Evolutionary conservation across 2,888 invertebrate genomes (phyloP).

Genomic region (Meta bourneti): DNA sequence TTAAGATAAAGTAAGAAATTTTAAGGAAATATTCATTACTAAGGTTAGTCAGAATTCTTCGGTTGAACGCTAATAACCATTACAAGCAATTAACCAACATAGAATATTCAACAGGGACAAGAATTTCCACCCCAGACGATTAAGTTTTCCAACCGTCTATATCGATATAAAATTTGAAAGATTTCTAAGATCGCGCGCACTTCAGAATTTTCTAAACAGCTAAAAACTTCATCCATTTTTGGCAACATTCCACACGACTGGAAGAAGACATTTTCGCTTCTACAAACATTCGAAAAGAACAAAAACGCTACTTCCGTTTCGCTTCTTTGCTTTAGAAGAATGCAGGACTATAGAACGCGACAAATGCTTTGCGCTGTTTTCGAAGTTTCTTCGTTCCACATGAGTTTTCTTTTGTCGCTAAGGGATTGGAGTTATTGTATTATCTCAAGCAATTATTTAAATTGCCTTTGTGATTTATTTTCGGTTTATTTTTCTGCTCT

Average conservation of each 20-base stretch:
- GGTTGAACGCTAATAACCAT: conserved; percentile 3
- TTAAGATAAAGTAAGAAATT: too few species aligned
- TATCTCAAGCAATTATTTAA: conserved; percentile 8
- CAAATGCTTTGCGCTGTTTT: neutral
- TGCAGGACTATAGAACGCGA: neutral
- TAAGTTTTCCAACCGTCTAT: neutral
- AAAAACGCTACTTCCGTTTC: conserved; percentile 39
- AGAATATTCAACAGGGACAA: conserved; percentile 58
- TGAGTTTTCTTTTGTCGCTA: neutral
- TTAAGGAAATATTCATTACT: too few species aligned
- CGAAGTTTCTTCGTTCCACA: conserved; percentile 9
- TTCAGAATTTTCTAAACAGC: conserved; percentile 26
- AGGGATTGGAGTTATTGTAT: neutral
- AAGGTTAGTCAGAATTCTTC: neutral
- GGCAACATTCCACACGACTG: conserved; percentile 59
- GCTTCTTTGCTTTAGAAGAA: conserved; percentile 1
- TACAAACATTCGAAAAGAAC: conserved; percentile 53
- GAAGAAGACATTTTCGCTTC: conserved; percentile 41
- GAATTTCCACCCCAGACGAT: neutral
- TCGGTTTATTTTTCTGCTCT: neutral
- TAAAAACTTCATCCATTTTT: conserved; percentile 16
- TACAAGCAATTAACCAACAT: conserved; percentile 43
- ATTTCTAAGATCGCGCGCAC: neutral
- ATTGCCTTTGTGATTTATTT: neutral
- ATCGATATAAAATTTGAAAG: neutral